Evolutionary conservation across 2,113 vertebrate species (phyloP), one percentile per base, ranked within the genome.

Genomic region (Pollimyrus isidori): DNA sequence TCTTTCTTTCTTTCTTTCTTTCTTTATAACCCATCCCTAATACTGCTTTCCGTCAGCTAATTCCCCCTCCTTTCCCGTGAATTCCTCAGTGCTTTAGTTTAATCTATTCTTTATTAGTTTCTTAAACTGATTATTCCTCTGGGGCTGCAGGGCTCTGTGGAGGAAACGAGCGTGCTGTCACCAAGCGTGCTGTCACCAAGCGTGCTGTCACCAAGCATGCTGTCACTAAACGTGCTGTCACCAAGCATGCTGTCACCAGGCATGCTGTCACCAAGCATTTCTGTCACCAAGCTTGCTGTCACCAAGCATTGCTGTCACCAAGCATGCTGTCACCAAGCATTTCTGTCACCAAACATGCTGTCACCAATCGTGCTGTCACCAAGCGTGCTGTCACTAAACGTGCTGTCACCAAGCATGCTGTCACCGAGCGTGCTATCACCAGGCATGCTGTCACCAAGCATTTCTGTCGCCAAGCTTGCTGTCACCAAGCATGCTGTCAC

Each of bases 21-120:
- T 53, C 52, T 13, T 35, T 48, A 42, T 65, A 9, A 39, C 30
- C 88, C 52, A 15, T 48, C 87, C 69, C 46, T 89, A 56, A 76
- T 92, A 87, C 89, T 82, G 89, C 88, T 76, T 91, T 89, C 65
- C 90, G 69, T 88, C 89, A 73, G 89, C 88, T 73, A 87, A 90
- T 89, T 86, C 89, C 50, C 86, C 88, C 89, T 88, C 90, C 69
- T 90, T 92, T 91, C 87, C 89, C 88, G 90, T 88, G 86, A 91
- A 86, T 90, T 93, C 91, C 91, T 93, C 91, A 92, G 91, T 90
- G 93, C 91, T 91, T 88, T 89, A 91, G 88, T 82, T 89, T 91
- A 92, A 93, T 93, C 89, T 93, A 90, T 93, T 92, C 92, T 93
- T 93, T 92, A 93, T 93, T 93, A 92, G 92, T 87, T 93, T 92